Evolutionary conservation across 1,140 invertebrate species (phyloP), one percentile per base, ranked within the genome.

Genomic region (Ceratina calcarata): DNA sequence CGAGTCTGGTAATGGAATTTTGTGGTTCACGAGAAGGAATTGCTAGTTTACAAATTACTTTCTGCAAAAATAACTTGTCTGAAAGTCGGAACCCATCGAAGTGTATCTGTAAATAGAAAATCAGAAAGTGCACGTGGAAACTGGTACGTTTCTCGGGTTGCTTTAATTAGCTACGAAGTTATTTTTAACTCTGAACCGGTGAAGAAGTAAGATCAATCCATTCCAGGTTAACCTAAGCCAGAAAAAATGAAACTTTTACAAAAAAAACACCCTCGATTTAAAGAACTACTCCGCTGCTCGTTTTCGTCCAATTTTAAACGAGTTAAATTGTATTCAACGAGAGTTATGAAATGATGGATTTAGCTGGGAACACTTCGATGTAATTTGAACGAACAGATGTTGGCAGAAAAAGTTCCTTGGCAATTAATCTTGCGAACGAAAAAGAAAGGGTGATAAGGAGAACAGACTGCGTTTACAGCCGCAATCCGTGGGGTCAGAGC

Each of bases 401-500:
- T 2, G 20, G 13, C 10, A 10, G 20, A 7, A 62, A 16, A 62
- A 24, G 4, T 62, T 7, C 24, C 1, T 3, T 18, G 13, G 7
- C 22, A 62, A 62, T 27, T 27, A 27, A 24, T 18, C 8, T 13
- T 45, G 37, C 10, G 37, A 45, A 45, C 37, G 37, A 45, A 45
- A 45, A 45, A 45, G 37, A 51, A 53, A 51, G 15, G 15, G 16
- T 0, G 45, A 24, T 3, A n/a, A 24, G 24, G 22, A 13, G 27
- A 57, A 32, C 8, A 49, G n/a, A 20, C 15, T 67, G 49, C 15
- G 51, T 18, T 70, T 58, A 57, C 24, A 70, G 22, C 27, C 22
- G 27, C 58, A 45, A 45, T 67, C 45, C 64, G 53, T 55, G 64
- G 58, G 32, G 72, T 60, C 60, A 32, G 68, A 55, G 57, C 75